phyloP scores from a whole-genome alignment of 2,113 vertebrate species.

The Dicentrarchus labrax region DNA sequence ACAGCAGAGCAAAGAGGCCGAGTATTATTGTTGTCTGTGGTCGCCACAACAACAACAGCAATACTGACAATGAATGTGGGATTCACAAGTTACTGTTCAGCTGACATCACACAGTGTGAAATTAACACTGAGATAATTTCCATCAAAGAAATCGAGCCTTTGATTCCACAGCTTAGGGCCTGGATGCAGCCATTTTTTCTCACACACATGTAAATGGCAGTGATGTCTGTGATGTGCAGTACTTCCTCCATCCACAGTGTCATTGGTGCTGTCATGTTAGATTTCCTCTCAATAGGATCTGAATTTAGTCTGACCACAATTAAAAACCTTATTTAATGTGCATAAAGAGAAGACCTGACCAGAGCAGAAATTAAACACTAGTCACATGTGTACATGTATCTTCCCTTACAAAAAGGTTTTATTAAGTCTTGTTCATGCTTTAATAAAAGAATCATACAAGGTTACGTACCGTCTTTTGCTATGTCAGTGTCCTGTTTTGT shows the following conservation, averaged over 20 bases:
- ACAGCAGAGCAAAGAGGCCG: background rate
- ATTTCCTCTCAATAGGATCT: background rate
- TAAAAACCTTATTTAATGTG: no score
- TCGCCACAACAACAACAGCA: slow-evolving; percentile 10
- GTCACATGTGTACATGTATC: background rate
- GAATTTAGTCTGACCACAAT: background rate
- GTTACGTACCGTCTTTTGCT: background rate
- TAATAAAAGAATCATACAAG: background rate
- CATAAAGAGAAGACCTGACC: background rate
- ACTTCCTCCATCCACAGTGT: slow-evolving; percentile 7
- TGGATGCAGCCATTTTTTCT: background rate
- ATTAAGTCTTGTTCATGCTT: background rate
- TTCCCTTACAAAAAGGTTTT: background rate
- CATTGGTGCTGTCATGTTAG: slow-evolving; percentile 2
- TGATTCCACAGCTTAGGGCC: background rate
- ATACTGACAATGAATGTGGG: background rate
- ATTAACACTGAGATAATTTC: background rate
- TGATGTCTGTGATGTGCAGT: background rate
- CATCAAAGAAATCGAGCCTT: background rate
- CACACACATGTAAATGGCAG: no score
- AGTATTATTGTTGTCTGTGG: slow-evolving; percentile 3
- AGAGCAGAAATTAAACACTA: background rate
- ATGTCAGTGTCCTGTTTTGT: background rate
- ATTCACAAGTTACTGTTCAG: background rate
- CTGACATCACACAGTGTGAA: slow-evolving; percentile 3